Percentiles rank a stretch among this genome's conserved stretches.
Evolutionary conservation across 2,113 vertebrate species (phyloP).

Genomic region (Cariama cristata): DNA sequence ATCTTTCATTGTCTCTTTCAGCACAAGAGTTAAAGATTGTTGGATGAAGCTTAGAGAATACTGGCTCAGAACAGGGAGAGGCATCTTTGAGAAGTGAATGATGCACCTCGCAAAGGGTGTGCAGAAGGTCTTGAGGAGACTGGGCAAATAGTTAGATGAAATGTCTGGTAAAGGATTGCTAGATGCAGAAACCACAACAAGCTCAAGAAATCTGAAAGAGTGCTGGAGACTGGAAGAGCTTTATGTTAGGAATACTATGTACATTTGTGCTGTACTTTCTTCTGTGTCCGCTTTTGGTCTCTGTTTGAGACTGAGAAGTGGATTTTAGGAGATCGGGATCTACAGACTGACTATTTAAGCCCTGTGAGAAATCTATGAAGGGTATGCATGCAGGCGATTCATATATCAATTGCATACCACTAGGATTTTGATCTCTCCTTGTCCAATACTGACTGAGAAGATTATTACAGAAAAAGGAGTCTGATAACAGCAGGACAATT

Average conservation of each 20-base stretch:
- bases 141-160: not conserved
- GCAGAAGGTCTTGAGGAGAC: not conserved
- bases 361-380: not conserved
- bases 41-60: not conserved
- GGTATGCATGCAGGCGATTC: not conserved
- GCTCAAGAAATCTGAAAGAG: not conserved
- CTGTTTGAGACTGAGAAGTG: not conserved
- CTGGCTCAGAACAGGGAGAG: not conserved
- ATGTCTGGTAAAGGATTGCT: not conserved
- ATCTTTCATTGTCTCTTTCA: not conserved
- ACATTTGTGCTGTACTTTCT: not conserved
- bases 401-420: not conserved
- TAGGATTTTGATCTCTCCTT: constrained; percentile 32
- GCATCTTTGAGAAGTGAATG: not conserved
- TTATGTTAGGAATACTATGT: not conserved
- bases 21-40: not conserved
- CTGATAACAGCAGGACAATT: not conserved
- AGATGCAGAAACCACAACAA: not conserved
- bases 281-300: not conserved
- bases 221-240: not conserved
- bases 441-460: not conserved
- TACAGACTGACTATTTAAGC: not conserved
- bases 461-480: constrained; percentile 4
- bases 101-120: not conserved
- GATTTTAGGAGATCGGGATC: not conserved